Evolutionary conservation across 2,113 vertebrate genomes (phyloP).

Genomic region (Microtus ochrogaster): DNA sequence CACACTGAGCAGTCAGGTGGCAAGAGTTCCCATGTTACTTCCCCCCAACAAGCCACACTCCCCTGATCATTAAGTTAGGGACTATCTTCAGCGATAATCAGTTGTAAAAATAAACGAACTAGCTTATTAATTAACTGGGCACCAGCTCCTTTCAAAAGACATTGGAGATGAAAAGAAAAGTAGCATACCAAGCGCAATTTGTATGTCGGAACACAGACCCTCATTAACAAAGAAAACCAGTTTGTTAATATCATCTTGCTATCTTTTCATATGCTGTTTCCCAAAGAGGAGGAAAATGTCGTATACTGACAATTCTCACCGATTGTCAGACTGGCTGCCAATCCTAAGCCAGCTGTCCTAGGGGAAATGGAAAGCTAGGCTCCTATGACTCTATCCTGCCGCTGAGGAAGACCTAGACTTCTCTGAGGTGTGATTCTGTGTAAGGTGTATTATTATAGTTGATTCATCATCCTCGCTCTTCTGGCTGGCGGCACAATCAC

Average conservation of each 20-base stretch:
- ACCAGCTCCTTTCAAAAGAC: background rate
- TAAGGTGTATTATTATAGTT: background rate
- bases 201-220: background rate
- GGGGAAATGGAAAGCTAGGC: background rate
- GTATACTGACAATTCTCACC: background rate
- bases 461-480: background rate
- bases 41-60: background rate
- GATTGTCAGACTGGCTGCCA: background rate
- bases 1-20: background rate
- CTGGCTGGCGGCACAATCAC: background rate
- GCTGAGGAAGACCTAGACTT: background rate
- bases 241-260: background rate
- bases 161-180: background rate
- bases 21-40: background rate
- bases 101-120: background rate
- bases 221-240: background rate
- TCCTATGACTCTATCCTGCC: background rate
- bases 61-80: background rate
- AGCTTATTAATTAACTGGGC: background rate
- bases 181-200: background rate
- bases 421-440: background rate
- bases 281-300: conserved; percentile 19
- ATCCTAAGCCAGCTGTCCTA: background rate
- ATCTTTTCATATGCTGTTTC: conserved; percentile 27
- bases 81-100: background rate